Conservation (phyloP, 2,888 invertebrate species). For the Lobophora halterata region DNA sequence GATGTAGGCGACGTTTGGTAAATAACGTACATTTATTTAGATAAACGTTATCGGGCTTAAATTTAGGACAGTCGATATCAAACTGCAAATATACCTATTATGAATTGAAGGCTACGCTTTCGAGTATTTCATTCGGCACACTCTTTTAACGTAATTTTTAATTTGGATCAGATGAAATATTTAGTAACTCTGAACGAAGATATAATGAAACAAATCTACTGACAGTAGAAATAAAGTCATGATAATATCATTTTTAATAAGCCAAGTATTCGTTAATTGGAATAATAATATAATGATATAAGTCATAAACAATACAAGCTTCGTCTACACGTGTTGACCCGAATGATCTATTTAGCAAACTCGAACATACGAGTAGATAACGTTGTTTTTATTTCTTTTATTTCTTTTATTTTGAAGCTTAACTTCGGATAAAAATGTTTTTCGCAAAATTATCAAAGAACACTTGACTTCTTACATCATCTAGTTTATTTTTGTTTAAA, state of each 20-base stretch:
- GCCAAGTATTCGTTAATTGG: constrained; percentile 6
- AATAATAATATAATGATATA: constrained; percentile 9
- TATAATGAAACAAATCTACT: no score
- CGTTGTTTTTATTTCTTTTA: constrained; percentile 52
- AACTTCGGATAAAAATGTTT: constrained; percentile 32
- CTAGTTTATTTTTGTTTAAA: constrained; percentile 17
- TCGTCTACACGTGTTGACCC: constrained; percentile 28
- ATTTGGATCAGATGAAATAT: no score
- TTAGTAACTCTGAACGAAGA: no score
- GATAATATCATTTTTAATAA: no score
- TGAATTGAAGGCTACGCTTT: no score
- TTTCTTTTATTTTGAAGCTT: constrained; percentile 37
- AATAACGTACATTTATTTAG: not conserved
- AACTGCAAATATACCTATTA: no score
- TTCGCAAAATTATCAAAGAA: constrained; percentile 25
- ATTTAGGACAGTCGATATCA: not conserved
- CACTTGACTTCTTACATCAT: constrained; percentile 39
- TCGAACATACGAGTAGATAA: constrained; percentile 48
- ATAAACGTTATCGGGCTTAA: not conserved
- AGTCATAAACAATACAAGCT: no score
- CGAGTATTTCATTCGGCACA: no score
- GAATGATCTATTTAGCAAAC: constrained; percentile 33
- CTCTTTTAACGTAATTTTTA: no score
- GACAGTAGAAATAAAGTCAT: no score
- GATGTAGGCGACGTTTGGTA: constrained; percentile 5